Evolutionary conservation across 2,113 vertebrate genomes (phyloP).

Genomic region (pig (Sus scrofa)): T2T-Sscrofa CM000812.6:240002501-240003000

Average conservation of each 20-base stretch:
- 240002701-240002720: neutral
- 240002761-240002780: neutral
- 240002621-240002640: neutral
- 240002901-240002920: neutral
- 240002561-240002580: neutral
- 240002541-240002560: neutral
- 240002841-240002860: neutral
- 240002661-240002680: neutral
- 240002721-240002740: neutral
- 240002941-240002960: neutral
- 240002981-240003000: conserved; percentile 22
- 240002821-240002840: neutral
- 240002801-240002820: neutral
- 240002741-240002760: neutral
- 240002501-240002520: neutral
- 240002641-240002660: neutral
- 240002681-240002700: neutral
- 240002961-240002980: conserved; percentile 22
- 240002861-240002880: neutral
- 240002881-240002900: neutral
- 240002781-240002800: neutral
- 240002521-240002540: neutral
- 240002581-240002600: neutral
- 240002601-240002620: neutral
- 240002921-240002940: neutral